A percentile compares a stretch with the other conserved stretches of the same genome.
Evolutionary conservation across 2,888 invertebrate genomes (phyloP).

Genomic region (Brachypalpus laphriformis): DNA sequence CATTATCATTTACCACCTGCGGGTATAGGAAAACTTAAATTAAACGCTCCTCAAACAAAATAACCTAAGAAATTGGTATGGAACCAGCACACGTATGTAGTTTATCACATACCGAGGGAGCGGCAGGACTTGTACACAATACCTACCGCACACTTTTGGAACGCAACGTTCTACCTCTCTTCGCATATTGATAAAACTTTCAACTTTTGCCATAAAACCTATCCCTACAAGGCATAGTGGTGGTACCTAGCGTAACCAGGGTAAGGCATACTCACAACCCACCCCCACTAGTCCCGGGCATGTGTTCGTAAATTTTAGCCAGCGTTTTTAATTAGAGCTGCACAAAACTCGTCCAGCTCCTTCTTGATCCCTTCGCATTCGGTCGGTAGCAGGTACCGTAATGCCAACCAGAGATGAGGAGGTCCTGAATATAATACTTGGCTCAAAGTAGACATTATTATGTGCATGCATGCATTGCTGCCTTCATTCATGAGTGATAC

Average conservation of each 20-base stretch:
- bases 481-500: slow-evolving; percentile 71
- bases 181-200: slow-evolving; percentile 71
- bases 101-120: slow-evolving; percentile 19
- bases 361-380: slow-evolving; percentile 52
- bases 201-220: slow-evolving; percentile 61
- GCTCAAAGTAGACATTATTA: slow-evolving; percentile 69
- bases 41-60: slow-evolving; percentile 43
- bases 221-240: slow-evolving; percentile 4
- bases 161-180: slow-evolving; percentile 7
- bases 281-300: slow-evolving; percentile 11
- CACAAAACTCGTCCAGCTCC: slow-evolving; percentile 56
- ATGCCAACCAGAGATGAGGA: background rate
- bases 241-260: slow-evolving; percentile 2
- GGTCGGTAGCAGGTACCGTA: background rate
- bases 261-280: slow-evolving; percentile 2
- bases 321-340: slow-evolving; percentile 72
- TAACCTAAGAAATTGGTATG: slow-evolving; percentile 46
- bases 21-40: slow-evolving; percentile 64
- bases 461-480: slow-evolving; percentile 73
- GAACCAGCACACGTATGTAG: slow-evolving; percentile 17
- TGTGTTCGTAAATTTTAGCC: slow-evolving; percentile 70
- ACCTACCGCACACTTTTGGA: slow-evolving; percentile 30
- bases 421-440: slow-evolving; percentile 53
- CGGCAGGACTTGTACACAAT: slow-evolving; percentile 1
- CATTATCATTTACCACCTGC: slow-evolving; percentile 66